These are phyloP conservation scores for Tympanuchus pallidicinctus DNA, from an alignment of 2,113 vertebrate species.

Conservation along the genomic window DNA sequence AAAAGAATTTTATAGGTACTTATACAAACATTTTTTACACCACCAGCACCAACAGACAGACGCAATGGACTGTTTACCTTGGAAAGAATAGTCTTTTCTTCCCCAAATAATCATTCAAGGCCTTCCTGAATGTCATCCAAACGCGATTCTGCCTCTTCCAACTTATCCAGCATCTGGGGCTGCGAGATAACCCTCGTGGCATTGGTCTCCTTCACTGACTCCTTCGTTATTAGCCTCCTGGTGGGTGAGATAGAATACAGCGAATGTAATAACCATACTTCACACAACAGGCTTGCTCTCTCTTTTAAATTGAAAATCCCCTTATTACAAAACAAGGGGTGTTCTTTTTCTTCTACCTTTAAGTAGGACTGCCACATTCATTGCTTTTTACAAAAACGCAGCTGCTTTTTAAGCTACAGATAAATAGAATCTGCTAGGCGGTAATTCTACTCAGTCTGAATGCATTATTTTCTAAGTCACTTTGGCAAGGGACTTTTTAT, in stretches of 20 bases:
- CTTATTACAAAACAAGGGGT: constrained; percentile 88
- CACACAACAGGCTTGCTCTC: constrained; percentile 83
- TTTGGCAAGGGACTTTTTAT: constrained; percentile 77
- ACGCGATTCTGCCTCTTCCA: constrained; percentile 78
- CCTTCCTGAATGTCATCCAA: constrained; percentile 85
- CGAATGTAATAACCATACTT: constrained; percentile 85
- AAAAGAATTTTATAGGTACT: constrained; percentile 63
- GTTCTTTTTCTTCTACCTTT: constrained; percentile 84
- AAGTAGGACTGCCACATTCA: constrained; percentile 85
- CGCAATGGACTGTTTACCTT: constrained; percentile 82
- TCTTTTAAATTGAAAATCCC: constrained; percentile 88
- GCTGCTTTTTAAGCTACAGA: constrained; percentile 87
- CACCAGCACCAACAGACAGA: constrained; percentile 54
- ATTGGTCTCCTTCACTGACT: constrained; percentile 80
- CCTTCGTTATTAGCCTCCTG: constrained; percentile 87
- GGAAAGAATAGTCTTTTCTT: constrained; percentile 82
- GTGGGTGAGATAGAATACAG: constrained; percentile 86
- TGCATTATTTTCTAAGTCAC: constrained; percentile 83
- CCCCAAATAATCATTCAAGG: constrained; percentile 76
- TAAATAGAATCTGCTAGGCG: constrained; percentile 84
- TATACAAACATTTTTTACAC: constrained; percentile 70
- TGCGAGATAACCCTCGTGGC: constrained; percentile 81
- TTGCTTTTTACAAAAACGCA: constrained; percentile 85
- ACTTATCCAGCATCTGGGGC: constrained; percentile 85
- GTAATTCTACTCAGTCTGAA: constrained; percentile 82